Conservation (phyloP, 1,140 invertebrate genomes). For the Ips nitidus region DNA sequence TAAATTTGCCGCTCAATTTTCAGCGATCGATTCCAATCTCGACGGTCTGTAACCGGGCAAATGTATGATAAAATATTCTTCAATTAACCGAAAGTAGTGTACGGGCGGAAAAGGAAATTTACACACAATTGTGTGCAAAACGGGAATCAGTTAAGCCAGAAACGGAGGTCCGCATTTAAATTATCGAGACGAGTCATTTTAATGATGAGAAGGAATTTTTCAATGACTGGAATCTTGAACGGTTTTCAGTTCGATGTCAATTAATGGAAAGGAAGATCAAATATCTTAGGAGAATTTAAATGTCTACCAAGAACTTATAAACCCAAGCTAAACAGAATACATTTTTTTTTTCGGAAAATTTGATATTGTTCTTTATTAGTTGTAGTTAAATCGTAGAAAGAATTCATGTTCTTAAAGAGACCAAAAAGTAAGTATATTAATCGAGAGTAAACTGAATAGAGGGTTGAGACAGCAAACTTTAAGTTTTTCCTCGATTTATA, state of each 20-base stretch:
- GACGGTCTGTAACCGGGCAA: not conserved
- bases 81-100: slow-evolving; percentile 29
- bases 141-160: slow-evolving; percentile 27
- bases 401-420: no score
- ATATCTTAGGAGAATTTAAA: no score
- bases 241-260: not conserved
- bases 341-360: no score
- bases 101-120: slow-evolving; percentile 25
- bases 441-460: no score
- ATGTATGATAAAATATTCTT: slow-evolving; percentile 32
- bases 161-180: slow-evolving; percentile 19
- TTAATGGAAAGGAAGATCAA: no score
- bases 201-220: slow-evolving; percentile 26
- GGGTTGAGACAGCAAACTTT: no score
- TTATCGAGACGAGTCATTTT: slow-evolving; percentile 22
- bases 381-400: no score
- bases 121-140: slow-evolving; percentile 28
- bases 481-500: no score
- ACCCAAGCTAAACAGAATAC: no score
- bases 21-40: slow-evolving; percentile 21
- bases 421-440: no score
- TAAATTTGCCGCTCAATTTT: not conserved
- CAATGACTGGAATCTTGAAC: not conserved
- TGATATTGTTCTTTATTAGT: no score
- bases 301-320: no score